Evolutionary conservation across 2,113 vertebrate species (phyloP), one percentile per base, ranked within the genome.

Genomic region (Danionella cerebrum): DNA sequence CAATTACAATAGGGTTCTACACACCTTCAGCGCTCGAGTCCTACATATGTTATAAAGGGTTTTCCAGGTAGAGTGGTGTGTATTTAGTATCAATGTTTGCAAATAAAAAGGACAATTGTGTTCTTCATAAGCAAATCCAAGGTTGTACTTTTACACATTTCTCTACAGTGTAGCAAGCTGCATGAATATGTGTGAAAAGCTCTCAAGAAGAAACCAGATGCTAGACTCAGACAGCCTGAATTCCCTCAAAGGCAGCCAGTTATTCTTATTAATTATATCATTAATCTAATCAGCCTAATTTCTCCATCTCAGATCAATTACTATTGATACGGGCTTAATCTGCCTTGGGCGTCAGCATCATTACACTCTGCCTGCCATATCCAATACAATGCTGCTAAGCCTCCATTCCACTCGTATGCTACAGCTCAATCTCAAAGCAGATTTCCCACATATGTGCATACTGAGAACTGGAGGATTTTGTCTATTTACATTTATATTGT

Each of bases 221-320:
- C 24, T 7, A 45, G n/a, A 19, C 52, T 48, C 29, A 47, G 21
- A 52, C 14, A 6, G 16, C 14, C 35, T 35, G 27, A 48, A 35
- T 64, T 48, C 18, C 13, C 18, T 47, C 7, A 12, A 19, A 7
- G 33, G n/a, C 12, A 29, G 38, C 25, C 31, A 44, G 18, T 70
- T 33, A 62, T 42, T 62, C 24, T 21, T 8, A 42, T 51, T 51
- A 60, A 62, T 51, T 41, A 41, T 31, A 12, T 7, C 9, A 24
- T 52, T 62, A 6, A 44, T 70, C 57, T 62, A 29, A 63, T 63
- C 57, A 52, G 36, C 19, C 47, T 52, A 24, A 70, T 69, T 60
- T 69, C 29, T 63, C 35, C 21, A 51, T 44, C 24, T 35, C 10
- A 6, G 57, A 52, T 62, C 45, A 33, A 42, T 70, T 36, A 18